phyloP scores from a whole-genome alignment of 2,797 vertebrate species.

The Gymnocypris eckloni region DNA sequence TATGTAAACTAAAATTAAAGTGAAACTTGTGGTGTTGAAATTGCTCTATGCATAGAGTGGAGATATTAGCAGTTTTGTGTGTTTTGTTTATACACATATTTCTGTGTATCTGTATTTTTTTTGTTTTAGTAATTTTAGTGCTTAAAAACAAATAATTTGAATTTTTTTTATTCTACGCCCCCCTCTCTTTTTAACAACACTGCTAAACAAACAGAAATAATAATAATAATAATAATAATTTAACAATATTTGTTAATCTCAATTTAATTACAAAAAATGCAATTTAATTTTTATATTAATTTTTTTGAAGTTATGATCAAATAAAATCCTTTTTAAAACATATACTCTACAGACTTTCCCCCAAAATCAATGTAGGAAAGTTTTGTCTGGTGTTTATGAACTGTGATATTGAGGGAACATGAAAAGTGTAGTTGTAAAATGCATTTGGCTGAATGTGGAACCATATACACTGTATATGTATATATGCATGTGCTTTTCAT shows the following conservation, averaged over 20 bases:
- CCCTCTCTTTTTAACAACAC: too few relatives aligned
- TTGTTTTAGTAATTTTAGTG: not conserved
- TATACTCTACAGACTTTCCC: constrained; percentile 16
- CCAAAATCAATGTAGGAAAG: constrained; percentile 19
- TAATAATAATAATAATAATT: too few relatives aligned
- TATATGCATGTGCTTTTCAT: constrained; percentile 18
- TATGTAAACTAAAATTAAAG: too few relatives aligned
- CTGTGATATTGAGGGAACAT: not conserved
- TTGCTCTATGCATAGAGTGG: too few relatives aligned
- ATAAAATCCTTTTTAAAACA: not conserved
- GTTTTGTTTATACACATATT: too few relatives aligned
- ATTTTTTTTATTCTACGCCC: too few relatives aligned
- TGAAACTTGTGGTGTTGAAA: too few relatives aligned
- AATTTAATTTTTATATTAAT: not conserved
- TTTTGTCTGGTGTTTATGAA: not conserved
- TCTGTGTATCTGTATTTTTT: too few relatives aligned
- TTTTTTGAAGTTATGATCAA: not conserved
- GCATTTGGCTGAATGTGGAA: constrained; percentile 21
- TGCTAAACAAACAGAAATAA: too few relatives aligned
- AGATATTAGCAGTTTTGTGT: too few relatives aligned
- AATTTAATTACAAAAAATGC: not conserved
- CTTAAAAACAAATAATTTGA: too few relatives aligned
- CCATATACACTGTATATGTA: not conserved
- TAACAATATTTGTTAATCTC: too few relatives aligned
- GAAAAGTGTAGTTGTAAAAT: not conserved